These are phyloP conservation scores for Phalangium opilio DNA, from an alignment of 2,888 invertebrate genomes.

Conservation along the genomic window DNA sequence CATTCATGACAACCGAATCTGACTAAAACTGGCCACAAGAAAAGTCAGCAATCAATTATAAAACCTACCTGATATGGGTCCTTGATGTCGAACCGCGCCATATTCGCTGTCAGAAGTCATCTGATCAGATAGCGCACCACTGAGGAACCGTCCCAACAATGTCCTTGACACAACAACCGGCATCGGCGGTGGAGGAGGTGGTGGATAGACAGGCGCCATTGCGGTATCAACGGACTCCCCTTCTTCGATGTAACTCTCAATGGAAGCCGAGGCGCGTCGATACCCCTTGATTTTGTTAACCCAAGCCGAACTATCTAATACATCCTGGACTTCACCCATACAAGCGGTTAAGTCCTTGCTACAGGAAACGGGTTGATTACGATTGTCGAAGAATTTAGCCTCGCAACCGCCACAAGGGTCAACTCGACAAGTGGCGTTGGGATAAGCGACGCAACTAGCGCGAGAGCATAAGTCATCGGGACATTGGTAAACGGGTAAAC, in stretches of 20 bases:
- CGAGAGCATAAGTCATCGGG: slow-evolving; percentile 24
- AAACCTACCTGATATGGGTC: too few species aligned
- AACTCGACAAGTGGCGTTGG: slow-evolving; percentile 27
- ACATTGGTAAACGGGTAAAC: slow-evolving; percentile 27
- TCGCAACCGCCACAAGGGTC: slow-evolving; percentile 30
- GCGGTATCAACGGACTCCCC: too few species aligned
- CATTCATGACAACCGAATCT: too few species aligned
- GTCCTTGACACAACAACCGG: too few species aligned
- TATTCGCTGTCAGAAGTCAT: too few species aligned
- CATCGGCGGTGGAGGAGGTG: slow-evolving; percentile 3
- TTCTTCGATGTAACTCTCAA: too few species aligned
- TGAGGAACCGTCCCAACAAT: too few species aligned
- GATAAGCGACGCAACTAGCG: slow-evolving; percentile 27
- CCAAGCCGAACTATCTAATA: slow-evolving; percentile 24
- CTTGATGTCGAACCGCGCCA: too few species aligned
- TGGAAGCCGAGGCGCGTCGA: too few species aligned
- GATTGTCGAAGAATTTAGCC: slow-evolving; percentile 25
- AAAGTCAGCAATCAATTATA: too few species aligned
- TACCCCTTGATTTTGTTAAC: slow-evolving; percentile 6
- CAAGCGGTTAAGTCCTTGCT: slow-evolving; percentile 23
- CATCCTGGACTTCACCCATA: slow-evolving; percentile 25
- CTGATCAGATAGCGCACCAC: too few species aligned
- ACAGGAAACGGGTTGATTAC: slow-evolving; percentile 25
- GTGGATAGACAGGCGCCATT: slow-evolving; percentile 1
- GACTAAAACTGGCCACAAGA: too few species aligned